A percentile compares a stretch with the other conserved stretches of the same genome.
These are phyloP conservation scores for Azorinus chamasolen DNA, from an alignment of 2,888 invertebrate genomes.

Conservation along the genomic window DNA sequence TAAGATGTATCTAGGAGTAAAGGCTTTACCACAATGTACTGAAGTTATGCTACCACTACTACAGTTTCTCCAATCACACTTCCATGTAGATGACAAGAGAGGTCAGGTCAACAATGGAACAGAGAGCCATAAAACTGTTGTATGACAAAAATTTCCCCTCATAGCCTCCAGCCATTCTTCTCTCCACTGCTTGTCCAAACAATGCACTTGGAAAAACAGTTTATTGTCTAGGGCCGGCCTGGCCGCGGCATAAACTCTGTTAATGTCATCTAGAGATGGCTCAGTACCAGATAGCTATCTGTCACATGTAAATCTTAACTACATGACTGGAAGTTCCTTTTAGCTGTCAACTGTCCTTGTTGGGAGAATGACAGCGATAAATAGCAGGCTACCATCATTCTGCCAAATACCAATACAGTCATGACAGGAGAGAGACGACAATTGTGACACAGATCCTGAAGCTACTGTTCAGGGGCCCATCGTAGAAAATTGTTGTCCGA, in stretches of 20 bases:
- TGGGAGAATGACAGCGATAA: conserved; percentile 25
- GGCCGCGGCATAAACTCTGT: conserved; percentile 30
- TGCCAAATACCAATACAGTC: conserved; percentile 15
- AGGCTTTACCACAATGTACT: too few relatives aligned
- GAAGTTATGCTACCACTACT: too few relatives aligned
- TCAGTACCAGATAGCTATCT: conserved; percentile 39
- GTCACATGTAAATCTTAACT: conserved; percentile 48
- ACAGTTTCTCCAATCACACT: too few relatives aligned
- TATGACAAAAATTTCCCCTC: conserved; percentile 32
- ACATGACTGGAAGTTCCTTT: conserved; percentile 37
- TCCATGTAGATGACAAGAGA: too few relatives aligned
- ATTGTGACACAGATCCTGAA: too few relatives aligned
- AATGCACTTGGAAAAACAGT: too few relatives aligned
- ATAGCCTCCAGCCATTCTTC: conserved; percentile 27
- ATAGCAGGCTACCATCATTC: conserved; percentile 9
- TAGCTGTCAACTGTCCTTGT: conserved; percentile 20
- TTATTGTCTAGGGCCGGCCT: conserved; percentile 6
- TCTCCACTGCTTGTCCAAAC: conserved; percentile 27
- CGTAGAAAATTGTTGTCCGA: too few relatives aligned
- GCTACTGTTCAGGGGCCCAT: too few relatives aligned
- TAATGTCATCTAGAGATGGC: conserved; percentile 32
- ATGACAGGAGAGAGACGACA: too few relatives aligned
- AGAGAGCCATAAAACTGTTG: conserved; percentile 43
- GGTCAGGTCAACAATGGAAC: conserved; percentile 17
- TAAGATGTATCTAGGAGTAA: too few relatives aligned